A percentile compares a stretch with the other conserved stretches of the same genome.
Evolutionary conservation across 2,113 vertebrate species (phyloP).

Genomic region (Indicator indicator): DNA sequence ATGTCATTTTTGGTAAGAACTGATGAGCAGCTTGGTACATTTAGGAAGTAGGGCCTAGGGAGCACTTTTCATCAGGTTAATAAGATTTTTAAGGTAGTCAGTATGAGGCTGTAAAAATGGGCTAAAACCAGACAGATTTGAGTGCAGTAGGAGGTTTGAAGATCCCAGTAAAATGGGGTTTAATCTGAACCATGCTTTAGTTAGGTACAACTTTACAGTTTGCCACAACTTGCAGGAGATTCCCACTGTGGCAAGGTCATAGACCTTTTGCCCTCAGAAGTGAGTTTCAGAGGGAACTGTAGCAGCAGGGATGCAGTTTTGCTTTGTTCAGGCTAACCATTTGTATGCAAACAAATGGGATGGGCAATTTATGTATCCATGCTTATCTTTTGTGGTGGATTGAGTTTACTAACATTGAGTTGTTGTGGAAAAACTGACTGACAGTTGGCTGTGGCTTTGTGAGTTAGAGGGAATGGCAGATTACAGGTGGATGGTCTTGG

Average conservation of each 20-base stretch:
- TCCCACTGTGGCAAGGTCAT: neutral
- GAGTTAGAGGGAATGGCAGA: neutral
- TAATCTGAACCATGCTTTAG: neutral
- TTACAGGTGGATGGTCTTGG: neutral
- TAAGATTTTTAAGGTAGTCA: neutral
- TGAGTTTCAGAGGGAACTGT: neutral
- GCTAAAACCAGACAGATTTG: neutral
- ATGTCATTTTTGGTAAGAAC: neutral
- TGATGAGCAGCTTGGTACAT: neutral
- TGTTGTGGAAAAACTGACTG: neutral
- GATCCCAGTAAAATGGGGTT: neutral
- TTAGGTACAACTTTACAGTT: neutral
- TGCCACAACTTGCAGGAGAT: neutral
- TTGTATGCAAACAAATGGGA: neutral
- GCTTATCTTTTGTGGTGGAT: neutral
- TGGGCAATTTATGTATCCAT: neutral
- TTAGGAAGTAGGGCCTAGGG: neutral
- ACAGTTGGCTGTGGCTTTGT: neutral
- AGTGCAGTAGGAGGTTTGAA: neutral
- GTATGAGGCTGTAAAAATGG: neutral
- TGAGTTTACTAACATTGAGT: neutral
- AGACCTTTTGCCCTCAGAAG: neutral
- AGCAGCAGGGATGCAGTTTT: neutral
- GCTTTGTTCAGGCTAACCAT: neutral
- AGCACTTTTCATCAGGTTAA: neutral